Base-by-base conservation (phyloP, 2,113 vertebrate species). In the Prionailurus viverrinus region DNA sequence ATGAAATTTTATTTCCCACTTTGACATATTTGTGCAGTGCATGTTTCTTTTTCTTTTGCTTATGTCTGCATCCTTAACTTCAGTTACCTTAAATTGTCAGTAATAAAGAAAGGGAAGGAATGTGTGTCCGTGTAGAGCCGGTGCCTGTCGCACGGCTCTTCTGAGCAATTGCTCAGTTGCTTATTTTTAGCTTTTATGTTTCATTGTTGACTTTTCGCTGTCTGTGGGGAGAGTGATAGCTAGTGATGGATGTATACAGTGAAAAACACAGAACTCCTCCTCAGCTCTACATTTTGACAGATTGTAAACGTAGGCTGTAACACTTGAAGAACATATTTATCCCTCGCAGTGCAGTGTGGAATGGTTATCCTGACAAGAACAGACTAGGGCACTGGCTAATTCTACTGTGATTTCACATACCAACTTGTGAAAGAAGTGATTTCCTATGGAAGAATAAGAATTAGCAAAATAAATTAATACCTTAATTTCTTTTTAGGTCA, bases 121-220 rank as follows among this genome's bases (percentile, higher is more conserved):
- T 85, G 61, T 95, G 82, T 96, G 82, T 94, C 82, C 53, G 7
- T 95, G 92, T 81, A 78, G 96, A 88, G 94, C 96, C 89, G 97
- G 97, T 97, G 95, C 96, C 95, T 97, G 80, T 79, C 78, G 88
- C 93, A 63, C 73, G 69, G 69, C 73, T 93, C 63, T 96, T 96
- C 97, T 97, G 92, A 96, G 96, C 94, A 1, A 15, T 33, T 86
- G 0, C 97, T 98, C 27, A 4, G 11, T n/a, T 58, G 10, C 78
- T 88, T 96, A 69, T 90, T 92, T 96, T 98, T 95, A 94, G 95
- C 97, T 97, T 98, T 96, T 91, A 48, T 95, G 84, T 97, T 98
- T 98, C 91, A 95, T 97, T 98, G 98, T 97, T 96, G 93, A 94
- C 97, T 97, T 98, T 97, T 88, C 88, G 81, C 97, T 94, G 92